A percentile compares a stretch with the other conserved stretches of the same genome.
phyloP scores from a whole-genome alignment of 64 coral and sea anemone species.

The Platygyra sinensis region DNA sequence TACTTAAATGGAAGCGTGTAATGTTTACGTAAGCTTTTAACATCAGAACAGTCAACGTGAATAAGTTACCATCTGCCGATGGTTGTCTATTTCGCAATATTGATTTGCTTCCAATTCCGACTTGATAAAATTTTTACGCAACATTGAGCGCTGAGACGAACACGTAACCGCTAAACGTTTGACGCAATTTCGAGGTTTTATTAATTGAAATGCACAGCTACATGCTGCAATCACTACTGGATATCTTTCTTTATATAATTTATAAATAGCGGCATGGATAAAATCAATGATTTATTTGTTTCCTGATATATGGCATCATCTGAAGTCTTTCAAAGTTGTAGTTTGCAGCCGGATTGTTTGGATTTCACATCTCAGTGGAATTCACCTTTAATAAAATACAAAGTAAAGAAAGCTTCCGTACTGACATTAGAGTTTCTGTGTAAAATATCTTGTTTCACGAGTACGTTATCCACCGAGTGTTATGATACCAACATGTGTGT shows the following conservation, averaged over 20 bases:
- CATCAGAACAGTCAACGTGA: too few species aligned
- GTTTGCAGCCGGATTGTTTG: not conserved
- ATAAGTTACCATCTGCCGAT: too few species aligned
- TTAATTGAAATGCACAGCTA: not conserved
- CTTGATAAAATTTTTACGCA: not conserved
- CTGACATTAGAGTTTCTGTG: not conserved
- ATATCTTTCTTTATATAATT: not conserved
- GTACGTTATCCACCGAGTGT: too few species aligned
- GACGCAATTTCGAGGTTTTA: not conserved
- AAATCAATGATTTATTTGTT: slow-evolving; percentile 17
- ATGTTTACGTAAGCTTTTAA: too few species aligned
- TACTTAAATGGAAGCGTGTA: too few species aligned
- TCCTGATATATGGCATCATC: not conserved
- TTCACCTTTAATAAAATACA: not conserved
- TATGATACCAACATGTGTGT: too few species aligned
- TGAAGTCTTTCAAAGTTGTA: not conserved
- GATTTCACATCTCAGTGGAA: not conserved
- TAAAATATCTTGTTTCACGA: too few species aligned
- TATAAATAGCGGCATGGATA: not conserved
- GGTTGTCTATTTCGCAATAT: too few species aligned
- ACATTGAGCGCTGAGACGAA: not conserved
- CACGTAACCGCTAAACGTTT: not conserved
- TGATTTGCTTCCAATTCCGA: not conserved
- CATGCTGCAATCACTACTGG: not conserved
- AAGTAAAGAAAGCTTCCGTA: not conserved